Percentiles rank a stretch among this genome's conserved stretches.
Evolutionary conservation across 1,140 invertebrate species (phyloP).

Genomic region (Armadillidium nasatum): DNA sequence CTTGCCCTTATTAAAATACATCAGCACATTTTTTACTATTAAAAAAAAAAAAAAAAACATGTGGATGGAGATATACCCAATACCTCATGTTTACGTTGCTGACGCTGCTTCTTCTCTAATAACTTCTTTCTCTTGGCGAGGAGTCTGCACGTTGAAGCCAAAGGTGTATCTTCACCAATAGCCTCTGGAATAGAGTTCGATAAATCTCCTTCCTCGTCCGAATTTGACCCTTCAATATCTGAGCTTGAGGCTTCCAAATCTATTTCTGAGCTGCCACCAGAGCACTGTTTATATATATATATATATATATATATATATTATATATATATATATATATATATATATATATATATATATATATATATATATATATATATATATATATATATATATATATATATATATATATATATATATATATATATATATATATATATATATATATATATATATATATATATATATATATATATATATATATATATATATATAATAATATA

Average conservation of each 20-base stretch:
- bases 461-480: no score
- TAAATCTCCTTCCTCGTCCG: background rate
- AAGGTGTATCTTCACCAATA: constrained; percentile 17
- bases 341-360: constrained; percentile 13
- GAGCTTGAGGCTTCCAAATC: background rate
- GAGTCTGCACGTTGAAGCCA: constrained; percentile 33
- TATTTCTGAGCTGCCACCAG: background rate
- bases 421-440: no score
- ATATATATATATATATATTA: constrained; percentile 13
- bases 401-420: no score
- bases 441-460: no score
- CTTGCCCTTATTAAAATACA: no score
- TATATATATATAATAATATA: no score
- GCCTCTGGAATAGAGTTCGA: background rate
- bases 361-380: background rate
- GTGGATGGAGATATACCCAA: background rate
- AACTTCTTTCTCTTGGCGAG: constrained; percentile 34
- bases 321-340: constrained; percentile 1
- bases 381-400: background rate
- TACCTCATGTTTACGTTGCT: constrained; percentile 34
- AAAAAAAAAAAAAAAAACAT: no score
- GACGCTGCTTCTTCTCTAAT: constrained; percentile 37
- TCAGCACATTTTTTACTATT: no score
- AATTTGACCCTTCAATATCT: background rate
- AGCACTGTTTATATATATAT: background rate